A percentile compares a stretch with the other conserved stretches of the same genome.
Evolutionary conservation across 2,113 vertebrate genomes (phyloP).

Genomic region (Carettochelys insculpta): DNA sequence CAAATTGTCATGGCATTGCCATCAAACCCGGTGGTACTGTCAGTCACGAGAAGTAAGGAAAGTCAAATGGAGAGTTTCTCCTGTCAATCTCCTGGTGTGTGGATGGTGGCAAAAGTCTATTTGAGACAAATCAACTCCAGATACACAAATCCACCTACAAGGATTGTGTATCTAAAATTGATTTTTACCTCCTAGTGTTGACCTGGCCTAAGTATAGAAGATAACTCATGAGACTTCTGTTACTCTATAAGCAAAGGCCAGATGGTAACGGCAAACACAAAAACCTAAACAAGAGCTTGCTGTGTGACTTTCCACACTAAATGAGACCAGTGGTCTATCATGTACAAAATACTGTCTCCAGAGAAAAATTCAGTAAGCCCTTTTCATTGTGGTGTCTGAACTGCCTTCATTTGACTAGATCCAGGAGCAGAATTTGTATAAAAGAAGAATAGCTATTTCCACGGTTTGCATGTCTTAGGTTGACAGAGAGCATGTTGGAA

Average conservation of each 20-base stretch:
- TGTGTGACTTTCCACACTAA: background rate
- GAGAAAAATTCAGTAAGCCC: background rate
- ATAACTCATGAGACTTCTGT: background rate
- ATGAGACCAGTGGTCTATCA: background rate
- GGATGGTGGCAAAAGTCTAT: no score
- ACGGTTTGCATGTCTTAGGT: background rate
- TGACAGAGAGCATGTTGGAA: background rate
- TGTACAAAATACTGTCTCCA: background rate
- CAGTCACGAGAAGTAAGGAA: no score
- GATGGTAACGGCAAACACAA: background rate
- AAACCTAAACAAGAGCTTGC: background rate
- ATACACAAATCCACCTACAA: no score
- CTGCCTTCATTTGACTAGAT: background rate
- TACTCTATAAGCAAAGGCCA: background rate
- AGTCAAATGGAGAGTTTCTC: no score
- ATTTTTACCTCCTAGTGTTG: no score
- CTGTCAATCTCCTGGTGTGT: no score
- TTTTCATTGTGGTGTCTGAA: background rate
- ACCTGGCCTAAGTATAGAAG: no score
- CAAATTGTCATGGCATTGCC: no score
- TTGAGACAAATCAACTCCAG: no score
- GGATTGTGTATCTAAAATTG: no score
- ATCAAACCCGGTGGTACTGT: no score
- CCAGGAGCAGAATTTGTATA: background rate
- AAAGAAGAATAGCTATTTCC: background rate